A percentile compares a stretch with the other conserved stretches of the same genome.
phyloP scores from a whole-genome alignment of 2,888 invertebrate species.

The Acrobasis suavella region DNA sequence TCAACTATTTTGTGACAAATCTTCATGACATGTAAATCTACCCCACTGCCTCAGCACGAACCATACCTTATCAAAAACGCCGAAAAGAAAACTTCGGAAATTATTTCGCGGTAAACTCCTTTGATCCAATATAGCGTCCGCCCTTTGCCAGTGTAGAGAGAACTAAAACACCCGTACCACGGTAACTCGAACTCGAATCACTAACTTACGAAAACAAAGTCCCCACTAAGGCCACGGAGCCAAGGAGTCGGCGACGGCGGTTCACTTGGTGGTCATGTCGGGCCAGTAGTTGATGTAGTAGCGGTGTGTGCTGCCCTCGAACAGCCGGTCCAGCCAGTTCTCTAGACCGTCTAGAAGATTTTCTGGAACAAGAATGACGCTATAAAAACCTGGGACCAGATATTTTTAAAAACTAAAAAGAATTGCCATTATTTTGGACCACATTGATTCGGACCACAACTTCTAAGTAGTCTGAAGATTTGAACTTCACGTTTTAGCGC shows the following conservation, averaged over 20 bases:
- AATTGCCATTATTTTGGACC: too few species aligned
- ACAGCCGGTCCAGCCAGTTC: constrained; percentile 97
- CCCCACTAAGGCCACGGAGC: constrained; percentile 12
- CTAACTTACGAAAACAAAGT: constrained; percentile 7
- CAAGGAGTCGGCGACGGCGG: constrained; percentile 14
- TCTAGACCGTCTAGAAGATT: constrained; percentile 95
- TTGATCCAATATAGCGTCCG: too few species aligned
- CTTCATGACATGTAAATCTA: neutral
- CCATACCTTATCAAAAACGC: neutral
- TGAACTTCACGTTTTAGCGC: too few species aligned
- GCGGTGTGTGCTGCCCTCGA: constrained; percentile 97
- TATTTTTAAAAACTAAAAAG: too few species aligned
- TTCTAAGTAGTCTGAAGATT: too few species aligned
- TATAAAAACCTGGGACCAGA: too few species aligned
- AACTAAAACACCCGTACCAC: neutral
- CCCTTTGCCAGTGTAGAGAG: neutral
- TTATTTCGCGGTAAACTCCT: too few species aligned
- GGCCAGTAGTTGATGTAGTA: constrained; percentile 99
- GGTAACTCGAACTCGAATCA: neutral
- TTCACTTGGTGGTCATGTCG: constrained; percentile 93
- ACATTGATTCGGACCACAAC: too few species aligned
- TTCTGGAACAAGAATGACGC: constrained; percentile 71
- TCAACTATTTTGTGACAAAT: neutral
- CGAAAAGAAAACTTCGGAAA: too few species aligned
- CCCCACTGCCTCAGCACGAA: neutral